Evolutionary conservation across 2,797 vertebrate species (phyloP).

Genomic region (Chanos chanos): DNA sequence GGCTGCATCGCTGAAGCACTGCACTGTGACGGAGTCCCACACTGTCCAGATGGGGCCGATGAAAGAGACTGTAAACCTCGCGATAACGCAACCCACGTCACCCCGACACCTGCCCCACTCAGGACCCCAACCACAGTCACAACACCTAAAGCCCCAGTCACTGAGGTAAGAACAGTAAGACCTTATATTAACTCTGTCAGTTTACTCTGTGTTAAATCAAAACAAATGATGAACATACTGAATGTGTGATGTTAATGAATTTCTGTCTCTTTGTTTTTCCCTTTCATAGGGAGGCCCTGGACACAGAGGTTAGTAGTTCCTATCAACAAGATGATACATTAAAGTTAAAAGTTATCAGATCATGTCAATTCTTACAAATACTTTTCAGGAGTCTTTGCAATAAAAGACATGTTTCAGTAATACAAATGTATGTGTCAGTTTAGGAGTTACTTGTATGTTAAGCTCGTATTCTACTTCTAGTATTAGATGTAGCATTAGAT

Average conservation of each 20-base stretch:
- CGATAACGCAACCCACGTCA: slow-evolving; percentile 43
- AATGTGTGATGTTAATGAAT: slow-evolving; percentile 20
- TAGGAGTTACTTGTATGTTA: background rate
- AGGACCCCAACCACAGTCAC: slow-evolving; percentile 61
- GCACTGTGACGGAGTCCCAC: slow-evolving; percentile 69
- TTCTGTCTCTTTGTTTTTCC: slow-evolving; percentile 1
- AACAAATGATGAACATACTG: background rate
- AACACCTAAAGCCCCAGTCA: slow-evolving; percentile 36
- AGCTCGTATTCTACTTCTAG: no score
- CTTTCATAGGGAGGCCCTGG: slow-evolving; percentile 54
- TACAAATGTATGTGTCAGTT: background rate
- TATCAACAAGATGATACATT: background rate
- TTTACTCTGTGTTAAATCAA: no score
- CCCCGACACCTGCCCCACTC: slow-evolving; percentile 61
- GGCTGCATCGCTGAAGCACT: slow-evolving; percentile 61
- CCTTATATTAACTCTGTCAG: background rate
- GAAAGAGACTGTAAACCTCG: slow-evolving; percentile 66
- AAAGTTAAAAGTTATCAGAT: background rate
- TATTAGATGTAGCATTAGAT: no score
- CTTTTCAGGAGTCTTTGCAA: background rate
- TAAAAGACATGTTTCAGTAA: no score
- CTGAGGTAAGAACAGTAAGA: slow-evolving; percentile 20
- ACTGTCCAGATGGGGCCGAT: slow-evolving; percentile 76
- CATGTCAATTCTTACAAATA: background rate
- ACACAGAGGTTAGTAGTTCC: slow-evolving; percentile 55